Evolutionary conservation across 2,797 vertebrate genomes (phyloP), one percentile per base, ranked within the genome.

Genomic region (Pseudotriccus pelzelni): DNA sequence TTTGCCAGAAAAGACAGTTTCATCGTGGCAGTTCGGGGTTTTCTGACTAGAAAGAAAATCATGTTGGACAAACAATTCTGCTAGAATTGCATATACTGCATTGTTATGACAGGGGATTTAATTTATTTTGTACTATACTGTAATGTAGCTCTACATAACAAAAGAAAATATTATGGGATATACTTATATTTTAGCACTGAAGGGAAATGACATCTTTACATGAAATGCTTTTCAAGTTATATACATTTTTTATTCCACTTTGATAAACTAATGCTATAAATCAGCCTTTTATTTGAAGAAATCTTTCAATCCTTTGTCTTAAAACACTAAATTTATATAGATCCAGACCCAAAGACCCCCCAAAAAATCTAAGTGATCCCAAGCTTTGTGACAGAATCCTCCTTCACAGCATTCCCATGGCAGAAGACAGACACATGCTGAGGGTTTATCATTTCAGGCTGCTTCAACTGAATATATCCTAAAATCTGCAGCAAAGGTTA

Each of bases 11-110:
- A 90, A 94, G 80, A 93, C 93, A 94, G 70, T 89, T 96, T 82
- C 87, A 84, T 80, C 43, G 18, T 56, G 94, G 67, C 82, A 86
- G 68, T 89, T 89, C 64, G 55, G 58, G 39, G 55, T 16, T 73
- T 96, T 96, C 87, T 94, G 79, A 76, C 81, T 94, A 75, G 93
- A 88, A 86, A 60, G 84, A 96, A 97, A 96, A 97, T 96, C 83
- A 58, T 32, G 80, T 50, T 73, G 68, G 92, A 85, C 84, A 97
- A 96, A 95, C 68, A 95, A 68, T 94, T 93, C 80, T 90, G 34
- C 34, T 73, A 70, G 76, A 96, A 96, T 75, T 87, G 25, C 88
- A 59, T 90, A 87, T 84, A 91, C 87, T 84, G 85, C 79, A 87
- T 94, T 95, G 53, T 94, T 94, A 92, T 91, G 92, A 94, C 88